Conservation (phyloP, 1,140 invertebrate genomes). For the Dufourea novaeangliae region DNA sequence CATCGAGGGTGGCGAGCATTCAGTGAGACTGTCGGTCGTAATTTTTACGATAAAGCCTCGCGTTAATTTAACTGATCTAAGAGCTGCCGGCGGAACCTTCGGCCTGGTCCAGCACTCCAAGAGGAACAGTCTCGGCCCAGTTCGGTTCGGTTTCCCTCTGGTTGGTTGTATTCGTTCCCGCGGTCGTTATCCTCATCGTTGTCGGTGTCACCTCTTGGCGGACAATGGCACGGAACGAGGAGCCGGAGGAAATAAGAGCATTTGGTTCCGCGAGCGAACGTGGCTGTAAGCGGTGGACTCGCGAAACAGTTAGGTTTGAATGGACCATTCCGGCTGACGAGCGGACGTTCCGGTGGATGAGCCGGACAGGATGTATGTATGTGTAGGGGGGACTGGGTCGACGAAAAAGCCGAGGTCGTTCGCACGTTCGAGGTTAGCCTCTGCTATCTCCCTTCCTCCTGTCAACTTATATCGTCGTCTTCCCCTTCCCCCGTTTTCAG, state of each 20-base stretch:
- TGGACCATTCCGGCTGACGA: slow-evolving; percentile 50
- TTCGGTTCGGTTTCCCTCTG: slow-evolving; percentile 3
- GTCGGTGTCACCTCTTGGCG: slow-evolving; percentile 9
- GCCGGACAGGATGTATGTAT: slow-evolving; percentile 28
- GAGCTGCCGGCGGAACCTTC: slow-evolving; percentile 2
- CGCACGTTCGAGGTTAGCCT: slow-evolving; percentile 40
- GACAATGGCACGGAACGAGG: slow-evolving; percentile 23
- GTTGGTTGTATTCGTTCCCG: not conserved
- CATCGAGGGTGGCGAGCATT: too few relatives aligned
- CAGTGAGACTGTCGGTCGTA: not conserved
- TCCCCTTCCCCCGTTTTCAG: not conserved
- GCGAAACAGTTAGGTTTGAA: slow-evolving; percentile 64
- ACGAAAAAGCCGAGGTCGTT: slow-evolving; percentile 44
- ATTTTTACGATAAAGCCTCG: slow-evolving; percentile 24
- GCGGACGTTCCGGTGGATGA: slow-evolving; percentile 27
- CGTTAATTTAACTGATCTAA: slow-evolving; percentile 23
- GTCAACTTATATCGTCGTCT: not conserved
- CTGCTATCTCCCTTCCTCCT: not conserved
- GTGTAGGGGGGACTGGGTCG: not conserved
- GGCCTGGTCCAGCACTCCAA: not conserved
- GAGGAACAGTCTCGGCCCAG: not conserved
- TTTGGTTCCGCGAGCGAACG: slow-evolving; percentile 27
- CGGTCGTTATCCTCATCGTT: slow-evolving; percentile 16
- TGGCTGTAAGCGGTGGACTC: slow-evolving; percentile 48
- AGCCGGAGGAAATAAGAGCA: slow-evolving; percentile 47